phyloP scores from a whole-genome alignment of 2,888 invertebrate species.

The Xanthostigma xanthostigma region DNA sequence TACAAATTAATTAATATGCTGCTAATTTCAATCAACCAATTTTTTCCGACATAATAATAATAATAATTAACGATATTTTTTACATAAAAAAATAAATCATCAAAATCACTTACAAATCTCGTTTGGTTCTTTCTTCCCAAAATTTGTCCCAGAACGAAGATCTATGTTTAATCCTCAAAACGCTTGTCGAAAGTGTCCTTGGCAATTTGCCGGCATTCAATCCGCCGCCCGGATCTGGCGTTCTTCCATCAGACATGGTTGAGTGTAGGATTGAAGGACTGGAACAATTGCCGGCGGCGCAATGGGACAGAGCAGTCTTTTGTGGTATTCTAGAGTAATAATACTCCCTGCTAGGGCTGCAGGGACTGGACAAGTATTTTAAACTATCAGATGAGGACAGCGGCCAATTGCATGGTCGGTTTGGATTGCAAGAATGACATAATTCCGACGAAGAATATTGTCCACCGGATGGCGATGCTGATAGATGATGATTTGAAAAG shows the following conservation, averaged over 20 bases:
- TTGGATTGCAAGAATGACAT: too few species aligned
- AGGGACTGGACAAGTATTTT: conserved; percentile 8
- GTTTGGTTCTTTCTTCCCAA: conserved; percentile 51
- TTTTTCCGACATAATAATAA: too few species aligned
- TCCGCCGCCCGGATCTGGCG: conserved; percentile 6
- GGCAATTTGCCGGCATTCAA: conserved; percentile 34
- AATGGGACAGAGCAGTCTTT: conserved; percentile 24
- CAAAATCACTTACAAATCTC: conserved; percentile 47
- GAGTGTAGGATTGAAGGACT: conserved; percentile 37
- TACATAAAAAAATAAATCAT: conserved; percentile 22
- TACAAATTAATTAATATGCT: too few species aligned
- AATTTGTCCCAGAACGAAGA: conserved; percentile 78
- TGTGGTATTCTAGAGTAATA: conserved; percentile 17
- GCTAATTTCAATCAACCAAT: too few species aligned
- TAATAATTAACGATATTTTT: too few species aligned
- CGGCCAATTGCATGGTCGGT: background rate
- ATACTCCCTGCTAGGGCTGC: conserved; percentile 2
- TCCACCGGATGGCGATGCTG: too few species aligned
- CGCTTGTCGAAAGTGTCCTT: conserved; percentile 63
- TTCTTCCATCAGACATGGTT: conserved; percentile 2
- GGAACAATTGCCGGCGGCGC: conserved; percentile 31
- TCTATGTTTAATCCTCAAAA: conserved; percentile 60
- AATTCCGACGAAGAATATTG: too few species aligned
- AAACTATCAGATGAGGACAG: conserved; percentile 5
- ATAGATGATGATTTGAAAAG: too few species aligned